Percentiles rank a stretch among this genome's conserved stretches.
Conservation (phyloP, 2,797 vertebrate species). For the Helicolenus hilgendorfi region DNA sequence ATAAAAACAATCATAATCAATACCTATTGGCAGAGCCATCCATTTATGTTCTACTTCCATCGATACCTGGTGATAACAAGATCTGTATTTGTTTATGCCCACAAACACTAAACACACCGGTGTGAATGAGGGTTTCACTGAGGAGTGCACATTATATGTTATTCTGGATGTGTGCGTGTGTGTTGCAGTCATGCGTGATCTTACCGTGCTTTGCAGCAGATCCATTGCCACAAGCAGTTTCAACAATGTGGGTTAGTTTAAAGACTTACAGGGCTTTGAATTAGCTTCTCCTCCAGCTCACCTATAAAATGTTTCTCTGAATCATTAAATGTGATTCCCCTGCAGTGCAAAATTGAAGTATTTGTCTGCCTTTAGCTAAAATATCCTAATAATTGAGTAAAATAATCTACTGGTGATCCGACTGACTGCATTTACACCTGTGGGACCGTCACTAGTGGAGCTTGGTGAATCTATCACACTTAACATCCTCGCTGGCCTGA, state of each 20-base stretch:
- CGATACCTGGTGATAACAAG: background rate
- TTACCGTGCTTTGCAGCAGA: conserved; percentile 27
- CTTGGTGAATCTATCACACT: conserved; percentile 55
- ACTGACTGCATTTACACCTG: conserved; percentile 14
- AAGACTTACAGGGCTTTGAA: conserved; percentile 23
- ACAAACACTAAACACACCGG: conserved; percentile 17
- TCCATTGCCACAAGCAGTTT: conserved; percentile 21
- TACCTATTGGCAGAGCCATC: background rate
- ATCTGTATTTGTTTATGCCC: background rate
- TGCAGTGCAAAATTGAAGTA: background rate
- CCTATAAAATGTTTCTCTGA: background rate
- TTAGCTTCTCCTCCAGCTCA: conserved; percentile 30
- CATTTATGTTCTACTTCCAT: background rate
- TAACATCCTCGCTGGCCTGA: conserved; percentile 32
- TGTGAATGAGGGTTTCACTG: background rate
- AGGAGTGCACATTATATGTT: background rate
- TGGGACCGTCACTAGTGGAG: background rate
- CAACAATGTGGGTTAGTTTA: conserved; percentile 25
- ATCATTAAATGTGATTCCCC: background rate
- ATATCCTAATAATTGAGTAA: background rate
- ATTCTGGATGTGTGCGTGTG: background rate
- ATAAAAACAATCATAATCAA: background rate
- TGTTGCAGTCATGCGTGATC: conserved; percentile 38
- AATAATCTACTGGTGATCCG: conserved; percentile 8
- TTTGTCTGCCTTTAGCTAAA: background rate